Percentiles rank a stretch among this genome's conserved stretches.
phyloP scores from a whole-genome alignment of 2,797 vertebrate genomes.

The Muraenolepis orangiensis region DNA sequence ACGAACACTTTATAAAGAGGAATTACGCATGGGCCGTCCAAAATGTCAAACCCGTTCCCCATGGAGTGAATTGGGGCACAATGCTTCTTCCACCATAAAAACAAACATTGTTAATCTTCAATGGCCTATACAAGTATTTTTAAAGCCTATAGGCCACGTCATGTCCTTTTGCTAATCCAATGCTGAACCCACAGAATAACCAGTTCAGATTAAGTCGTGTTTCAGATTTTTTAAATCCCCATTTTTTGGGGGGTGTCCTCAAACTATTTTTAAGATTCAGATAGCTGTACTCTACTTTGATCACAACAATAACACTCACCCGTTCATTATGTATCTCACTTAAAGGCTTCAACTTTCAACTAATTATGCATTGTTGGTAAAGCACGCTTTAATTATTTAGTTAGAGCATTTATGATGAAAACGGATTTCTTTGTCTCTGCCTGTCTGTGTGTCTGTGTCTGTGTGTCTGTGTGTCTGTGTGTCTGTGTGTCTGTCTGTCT shows the following conservation, averaged over 20 bases:
- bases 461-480: too few species aligned
- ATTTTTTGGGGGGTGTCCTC: not conserved
- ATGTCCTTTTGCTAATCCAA: not conserved
- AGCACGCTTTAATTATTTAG: too few species aligned
- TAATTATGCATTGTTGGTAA: too few species aligned
- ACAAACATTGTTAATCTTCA: not conserved
- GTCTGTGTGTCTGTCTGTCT: too few species aligned
- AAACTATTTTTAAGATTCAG: not conserved
- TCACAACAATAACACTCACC: not conserved
- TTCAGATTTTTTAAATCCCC: not conserved
- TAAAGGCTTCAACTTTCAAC: too few species aligned
- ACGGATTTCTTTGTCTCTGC: too few species aligned
- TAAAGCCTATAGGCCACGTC: not conserved
- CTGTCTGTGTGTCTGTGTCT: too few species aligned
- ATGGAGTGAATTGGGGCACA: not conserved
- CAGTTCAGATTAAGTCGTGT: not conserved
- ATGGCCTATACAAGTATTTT: not conserved
- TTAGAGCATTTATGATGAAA: too few species aligned
- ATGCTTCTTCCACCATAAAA: not conserved
- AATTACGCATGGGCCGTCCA: not conserved
- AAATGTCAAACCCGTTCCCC: not conserved
- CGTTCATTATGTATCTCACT: too few species aligned
- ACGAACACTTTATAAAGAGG: not conserved
- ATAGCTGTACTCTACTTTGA: not conserved
- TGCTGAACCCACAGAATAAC: not conserved